Evolutionary conservation across 2,797 vertebrate genomes (phyloP).

Genomic region (Pachyuromys duprasi): DNA sequence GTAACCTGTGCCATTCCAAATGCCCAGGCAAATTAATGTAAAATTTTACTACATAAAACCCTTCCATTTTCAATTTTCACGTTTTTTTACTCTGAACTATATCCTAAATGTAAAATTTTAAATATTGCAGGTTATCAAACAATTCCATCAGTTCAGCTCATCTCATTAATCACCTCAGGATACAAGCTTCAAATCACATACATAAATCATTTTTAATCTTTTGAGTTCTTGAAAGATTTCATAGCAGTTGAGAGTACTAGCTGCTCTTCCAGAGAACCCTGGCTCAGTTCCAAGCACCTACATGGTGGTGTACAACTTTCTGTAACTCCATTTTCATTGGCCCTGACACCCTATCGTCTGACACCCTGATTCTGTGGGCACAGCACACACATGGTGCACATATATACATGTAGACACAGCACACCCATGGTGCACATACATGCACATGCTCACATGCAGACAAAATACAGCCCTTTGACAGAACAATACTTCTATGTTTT

Average conservation of each 20-base stretch:
- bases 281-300: neutral
- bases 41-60: neutral
- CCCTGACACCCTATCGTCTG: no score
- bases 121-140: neutral
- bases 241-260: neutral
- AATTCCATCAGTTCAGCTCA: neutral
- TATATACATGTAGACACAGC: neutral
- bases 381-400: no score
- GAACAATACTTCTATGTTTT: neutral
- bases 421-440: neutral
- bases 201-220: neutral
- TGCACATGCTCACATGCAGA: neutral
- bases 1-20: neutral
- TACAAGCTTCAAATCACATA: neutral
- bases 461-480: neutral
- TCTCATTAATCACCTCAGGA: neutral
- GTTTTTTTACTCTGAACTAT: neutral
- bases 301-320: neutral
- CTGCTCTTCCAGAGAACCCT: neutral
- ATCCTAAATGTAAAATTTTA: neutral
- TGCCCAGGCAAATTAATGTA: neutral
- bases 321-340: neutral
- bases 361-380: no score
- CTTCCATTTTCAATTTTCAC: neutral
- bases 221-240: neutral